These are phyloP conservation scores for Caenorhabditis drosophilae DNA, from an alignment of 2,888 invertebrate genomes.

Conservation along the genomic window DNA sequence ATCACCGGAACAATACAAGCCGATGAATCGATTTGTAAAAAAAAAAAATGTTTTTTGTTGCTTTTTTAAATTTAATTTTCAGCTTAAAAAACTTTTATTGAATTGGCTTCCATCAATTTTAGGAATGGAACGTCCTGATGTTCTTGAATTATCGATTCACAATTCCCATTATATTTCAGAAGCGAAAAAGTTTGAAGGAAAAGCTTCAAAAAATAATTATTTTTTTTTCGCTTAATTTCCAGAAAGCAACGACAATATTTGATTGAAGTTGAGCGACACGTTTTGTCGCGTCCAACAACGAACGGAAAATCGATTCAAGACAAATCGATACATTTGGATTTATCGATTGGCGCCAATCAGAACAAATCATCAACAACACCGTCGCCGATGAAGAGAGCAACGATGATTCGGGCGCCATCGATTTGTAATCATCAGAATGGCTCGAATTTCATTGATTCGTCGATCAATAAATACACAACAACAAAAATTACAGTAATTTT, in stretches of 20 bases:
- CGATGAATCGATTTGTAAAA: conserved; percentile 61
- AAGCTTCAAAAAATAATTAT: background rate
- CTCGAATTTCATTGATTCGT: conserved; percentile 16
- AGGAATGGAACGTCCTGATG: conserved; percentile 61
- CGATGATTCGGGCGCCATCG: no score
- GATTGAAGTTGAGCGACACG: conserved; percentile 34
- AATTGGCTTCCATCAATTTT: conserved; percentile 61
- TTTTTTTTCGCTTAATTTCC: background rate
- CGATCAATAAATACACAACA: conserved; percentile 32
- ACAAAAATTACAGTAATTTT: conserved; percentile 19
- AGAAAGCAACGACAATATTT: conserved; percentile 36
- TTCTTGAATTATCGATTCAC: conserved; percentile 27
- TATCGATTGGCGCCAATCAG: conserved; percentile 17
- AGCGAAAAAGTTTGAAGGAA: conserved; percentile 15
- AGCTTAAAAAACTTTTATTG: conserved; percentile 58
- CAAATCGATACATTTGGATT: conserved; percentile 32
- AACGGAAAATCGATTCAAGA: conserved; percentile 27
- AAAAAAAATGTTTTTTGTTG: background rate
- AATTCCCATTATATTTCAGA: conserved; percentile 25
- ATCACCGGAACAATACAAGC: conserved; percentile 64
- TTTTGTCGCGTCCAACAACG: conserved; percentile 23
- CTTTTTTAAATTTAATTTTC: conserved; percentile 13
- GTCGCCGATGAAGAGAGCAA: conserved; percentile 16
- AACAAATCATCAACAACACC: conserved; percentile 6
- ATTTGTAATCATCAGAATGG: background rate